Conservation (phyloP, 2,888 invertebrate genomes). For the Macrophya annulata region DNA sequence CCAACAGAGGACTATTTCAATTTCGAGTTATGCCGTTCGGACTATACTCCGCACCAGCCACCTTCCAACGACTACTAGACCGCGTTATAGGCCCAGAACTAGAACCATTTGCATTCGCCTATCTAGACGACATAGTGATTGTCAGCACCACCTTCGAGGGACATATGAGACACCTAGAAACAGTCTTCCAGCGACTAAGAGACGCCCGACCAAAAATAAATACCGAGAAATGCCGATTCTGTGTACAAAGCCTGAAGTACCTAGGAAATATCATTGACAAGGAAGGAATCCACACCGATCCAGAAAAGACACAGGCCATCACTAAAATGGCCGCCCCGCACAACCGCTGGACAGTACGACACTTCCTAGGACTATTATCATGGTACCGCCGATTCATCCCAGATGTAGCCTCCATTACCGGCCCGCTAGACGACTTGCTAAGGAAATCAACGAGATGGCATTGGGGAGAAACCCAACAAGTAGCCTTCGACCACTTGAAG, state of each 20-base stretch:
- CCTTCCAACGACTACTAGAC: slow-evolving; percentile 69
- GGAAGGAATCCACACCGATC: slow-evolving; percentile 56
- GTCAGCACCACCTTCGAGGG: slow-evolving; percentile 60
- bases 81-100: slow-evolving; percentile 63
- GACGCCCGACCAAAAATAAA: slow-evolving; percentile 63
- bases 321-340: slow-evolving; percentile 43
- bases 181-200: slow-evolving; percentile 63
- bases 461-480: slow-evolving; percentile 40
- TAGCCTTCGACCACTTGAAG: background rate
- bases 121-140: slow-evolving; percentile 61
- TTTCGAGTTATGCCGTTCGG: slow-evolving; percentile 70
- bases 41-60: slow-evolving; percentile 66
- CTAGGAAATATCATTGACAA: slow-evolving; percentile 56
- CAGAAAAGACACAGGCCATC: slow-evolving; percentile 58
- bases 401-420: slow-evolving; percentile 24
- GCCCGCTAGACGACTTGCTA: slow-evolving; percentile 47
- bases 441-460: slow-evolving; percentile 54
- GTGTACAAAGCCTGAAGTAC: slow-evolving; percentile 60
- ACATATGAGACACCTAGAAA: slow-evolving; percentile 60
- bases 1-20: slow-evolving; percentile 66
- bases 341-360: slow-evolving; percentile 60
- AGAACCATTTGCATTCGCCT: slow-evolving; percentile 58
- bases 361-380: slow-evolving; percentile 65
- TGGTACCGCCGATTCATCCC: slow-evolving; percentile 63
- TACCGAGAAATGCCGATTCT: slow-evolving; percentile 67